Conservation (phyloP, 2,113 vertebrate species). For the Taxidea taxus region DNA sequence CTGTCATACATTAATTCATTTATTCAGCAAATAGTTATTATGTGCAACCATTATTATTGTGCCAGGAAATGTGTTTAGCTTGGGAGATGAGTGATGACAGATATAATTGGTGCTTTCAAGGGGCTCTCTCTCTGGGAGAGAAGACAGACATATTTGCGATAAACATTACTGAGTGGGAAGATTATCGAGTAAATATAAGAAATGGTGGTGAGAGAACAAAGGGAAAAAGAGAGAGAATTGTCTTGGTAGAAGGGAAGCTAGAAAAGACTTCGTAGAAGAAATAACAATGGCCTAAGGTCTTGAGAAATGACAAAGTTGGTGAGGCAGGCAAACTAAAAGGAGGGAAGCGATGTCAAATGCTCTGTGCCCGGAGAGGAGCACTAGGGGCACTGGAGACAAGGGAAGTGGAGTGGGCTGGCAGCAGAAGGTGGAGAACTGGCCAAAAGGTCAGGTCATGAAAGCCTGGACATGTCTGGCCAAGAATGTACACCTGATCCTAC, state of each 20-base stretch:
- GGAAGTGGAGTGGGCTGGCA: not conserved
- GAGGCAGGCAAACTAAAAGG: not conserved
- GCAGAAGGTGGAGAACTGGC: not conserved
- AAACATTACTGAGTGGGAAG: not conserved
- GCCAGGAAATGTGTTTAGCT: not conserved
- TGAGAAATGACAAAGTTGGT: not conserved
- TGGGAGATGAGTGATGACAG: not conserved
- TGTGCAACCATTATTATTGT: not conserved
- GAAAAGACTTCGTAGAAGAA: not conserved
- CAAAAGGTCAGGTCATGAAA: not conserved
- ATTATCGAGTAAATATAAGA: not conserved
- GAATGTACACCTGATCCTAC: not conserved
- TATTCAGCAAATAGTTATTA: constrained; percentile 8
- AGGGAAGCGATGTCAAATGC: not conserved
- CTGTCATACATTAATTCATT: not conserved
- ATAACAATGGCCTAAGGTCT: not conserved
- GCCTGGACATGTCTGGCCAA: not conserved
- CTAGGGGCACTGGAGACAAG: not conserved
- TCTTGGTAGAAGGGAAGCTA: not conserved
- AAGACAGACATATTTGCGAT: not conserved
- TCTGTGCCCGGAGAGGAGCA: not conserved
- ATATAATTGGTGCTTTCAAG: not conserved
- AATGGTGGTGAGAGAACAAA: not conserved
- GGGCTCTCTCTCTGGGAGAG: not conserved
- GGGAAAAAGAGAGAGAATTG: not conserved